Evolutionary conservation across 2,113 vertebrate species (phyloP).

Genomic region (Python bivittatus): DNA sequence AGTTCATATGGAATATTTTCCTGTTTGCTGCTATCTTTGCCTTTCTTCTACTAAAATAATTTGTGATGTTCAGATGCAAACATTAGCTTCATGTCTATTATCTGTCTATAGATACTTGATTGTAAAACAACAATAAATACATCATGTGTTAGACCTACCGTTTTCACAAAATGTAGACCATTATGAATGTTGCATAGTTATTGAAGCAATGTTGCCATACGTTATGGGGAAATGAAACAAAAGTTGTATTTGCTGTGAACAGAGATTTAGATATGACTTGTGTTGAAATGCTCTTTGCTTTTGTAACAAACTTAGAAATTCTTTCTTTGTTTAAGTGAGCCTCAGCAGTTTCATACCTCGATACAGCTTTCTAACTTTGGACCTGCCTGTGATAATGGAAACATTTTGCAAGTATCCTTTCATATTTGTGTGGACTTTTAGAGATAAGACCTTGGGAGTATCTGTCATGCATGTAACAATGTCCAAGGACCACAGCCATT

Average conservation of each 20-base stretch:
- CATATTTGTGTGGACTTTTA: conserved; percentile 44
- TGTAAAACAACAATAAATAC: conserved; percentile 22
- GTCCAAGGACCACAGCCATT: neutral
- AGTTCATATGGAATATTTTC: neutral
- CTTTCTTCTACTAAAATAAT: neutral
- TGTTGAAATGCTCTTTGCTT: conserved; percentile 22
- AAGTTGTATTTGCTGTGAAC: conserved; percentile 14
- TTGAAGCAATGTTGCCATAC: conserved; percentile 26
- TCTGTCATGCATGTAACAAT: neutral
- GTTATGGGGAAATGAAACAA: neutral
- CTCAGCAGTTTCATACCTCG: conserved; percentile 95
- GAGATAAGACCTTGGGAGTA: conserved; percentile 14
- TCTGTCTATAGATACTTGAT: conserved; percentile 14
- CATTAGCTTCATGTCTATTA: neutral
- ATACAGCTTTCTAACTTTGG: conserved; percentile 88
- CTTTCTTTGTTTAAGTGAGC: conserved; percentile 81
- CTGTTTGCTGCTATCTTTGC: neutral
- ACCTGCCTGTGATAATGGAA: conserved; percentile 91
- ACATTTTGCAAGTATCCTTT: conserved; percentile 99
- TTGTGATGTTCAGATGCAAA: neutral
- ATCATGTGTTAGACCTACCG: conserved; percentile 12
- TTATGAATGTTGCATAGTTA: neutral
- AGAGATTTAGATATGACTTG: conserved; percentile 15
- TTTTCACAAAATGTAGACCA: conserved; percentile 7
- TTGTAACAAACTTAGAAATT: conserved; percentile 6